Percentiles rank a stretch among this genome's conserved stretches.
Evolutionary conservation across 2,888 invertebrate species (phyloP).

Genomic region (Ganaspis brasiliensis): DNA sequence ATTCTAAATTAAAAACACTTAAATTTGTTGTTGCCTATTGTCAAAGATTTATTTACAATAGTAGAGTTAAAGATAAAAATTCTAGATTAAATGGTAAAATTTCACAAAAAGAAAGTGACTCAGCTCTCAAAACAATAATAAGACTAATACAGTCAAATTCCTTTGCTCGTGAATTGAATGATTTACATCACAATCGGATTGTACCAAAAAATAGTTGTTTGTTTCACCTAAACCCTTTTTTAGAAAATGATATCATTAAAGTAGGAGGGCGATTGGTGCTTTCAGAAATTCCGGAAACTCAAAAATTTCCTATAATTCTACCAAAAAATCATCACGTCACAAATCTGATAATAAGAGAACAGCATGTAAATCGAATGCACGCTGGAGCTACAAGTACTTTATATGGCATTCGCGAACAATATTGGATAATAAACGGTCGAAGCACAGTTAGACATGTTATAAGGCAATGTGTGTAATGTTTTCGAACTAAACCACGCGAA

Average conservation of each 20-base stretch:
- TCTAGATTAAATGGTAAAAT: slow-evolving; percentile 7
- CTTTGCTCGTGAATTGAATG: not conserved
- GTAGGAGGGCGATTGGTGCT: slow-evolving; percentile 20
- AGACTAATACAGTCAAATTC: not conserved
- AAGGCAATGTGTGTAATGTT: too few species aligned
- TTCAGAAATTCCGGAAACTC: not conserved
- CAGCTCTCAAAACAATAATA: not conserved
- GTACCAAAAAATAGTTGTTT: not conserved
- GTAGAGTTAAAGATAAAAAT: not conserved
- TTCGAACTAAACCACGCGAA: too few species aligned
- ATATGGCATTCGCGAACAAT: slow-evolving; percentile 38
- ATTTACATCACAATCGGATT: not conserved
- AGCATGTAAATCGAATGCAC: slow-evolving; percentile 27
- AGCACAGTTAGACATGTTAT: too few species aligned
- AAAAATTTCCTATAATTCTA: slow-evolving; percentile 20
- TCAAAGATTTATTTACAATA: slow-evolving; percentile 32
- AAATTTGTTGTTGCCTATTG: slow-evolving; percentile 24
- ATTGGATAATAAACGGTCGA: slow-evolving; percentile 42
- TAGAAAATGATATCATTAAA: slow-evolving; percentile 2
- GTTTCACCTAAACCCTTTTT: slow-evolving; percentile 12
- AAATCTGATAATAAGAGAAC: slow-evolving; percentile 24
- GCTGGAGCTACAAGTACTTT: slow-evolving; percentile 34
- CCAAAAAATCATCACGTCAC: slow-evolving; percentile 45
- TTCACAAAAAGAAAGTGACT: slow-evolving; percentile 17
- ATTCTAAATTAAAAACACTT: not conserved